Conservation (phyloP, 2,888 invertebrate species). For the Ochropleura plecta region DNA sequence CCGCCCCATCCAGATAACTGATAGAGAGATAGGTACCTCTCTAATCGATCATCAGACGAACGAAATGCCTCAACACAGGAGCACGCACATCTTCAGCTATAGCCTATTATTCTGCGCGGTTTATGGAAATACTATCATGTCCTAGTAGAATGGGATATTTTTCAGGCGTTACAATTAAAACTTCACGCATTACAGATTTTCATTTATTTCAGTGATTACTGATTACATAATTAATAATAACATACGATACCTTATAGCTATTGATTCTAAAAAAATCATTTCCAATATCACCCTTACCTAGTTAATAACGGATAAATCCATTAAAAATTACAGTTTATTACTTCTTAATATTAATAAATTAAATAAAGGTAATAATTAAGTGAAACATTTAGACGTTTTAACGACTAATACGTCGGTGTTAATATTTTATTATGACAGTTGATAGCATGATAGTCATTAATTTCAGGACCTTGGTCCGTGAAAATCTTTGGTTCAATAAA, state of each 20-base stretch:
- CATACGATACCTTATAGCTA: slow-evolving; percentile 89
- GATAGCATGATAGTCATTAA: slow-evolving; percentile 56
- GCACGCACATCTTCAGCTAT: too few relatives aligned
- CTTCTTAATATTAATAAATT: slow-evolving; percentile 66
- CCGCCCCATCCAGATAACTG: too few relatives aligned
- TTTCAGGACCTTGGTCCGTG: slow-evolving; percentile 43
- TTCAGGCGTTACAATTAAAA: slow-evolving; percentile 66
- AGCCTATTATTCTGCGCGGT: neutral
- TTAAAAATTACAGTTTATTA: slow-evolving; percentile 85
- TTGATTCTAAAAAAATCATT: slow-evolving; percentile 91
- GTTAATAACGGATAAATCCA: slow-evolving; percentile 88
- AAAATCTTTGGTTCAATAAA: slow-evolving; percentile 73
- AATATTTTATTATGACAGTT: slow-evolving; percentile 61
- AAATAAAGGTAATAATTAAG: slow-evolving; percentile 62
- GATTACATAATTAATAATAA: slow-evolving; percentile 90
- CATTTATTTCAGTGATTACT: slow-evolving; percentile 90
- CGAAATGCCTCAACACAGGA: too few relatives aligned
- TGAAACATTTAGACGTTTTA: slow-evolving; percentile 63
- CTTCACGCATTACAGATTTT: slow-evolving; percentile 79
- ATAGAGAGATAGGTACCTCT: too few relatives aligned
- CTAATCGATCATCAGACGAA: too few relatives aligned
- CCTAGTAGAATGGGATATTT: neutral
- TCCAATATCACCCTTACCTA: slow-evolving; percentile 90
- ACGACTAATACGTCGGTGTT: slow-evolving; percentile 65
- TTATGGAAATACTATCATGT: neutral